phyloP scores from a whole-genome alignment of 2,888 invertebrate species.

The Peribatodes rhomboidaria region DNA sequence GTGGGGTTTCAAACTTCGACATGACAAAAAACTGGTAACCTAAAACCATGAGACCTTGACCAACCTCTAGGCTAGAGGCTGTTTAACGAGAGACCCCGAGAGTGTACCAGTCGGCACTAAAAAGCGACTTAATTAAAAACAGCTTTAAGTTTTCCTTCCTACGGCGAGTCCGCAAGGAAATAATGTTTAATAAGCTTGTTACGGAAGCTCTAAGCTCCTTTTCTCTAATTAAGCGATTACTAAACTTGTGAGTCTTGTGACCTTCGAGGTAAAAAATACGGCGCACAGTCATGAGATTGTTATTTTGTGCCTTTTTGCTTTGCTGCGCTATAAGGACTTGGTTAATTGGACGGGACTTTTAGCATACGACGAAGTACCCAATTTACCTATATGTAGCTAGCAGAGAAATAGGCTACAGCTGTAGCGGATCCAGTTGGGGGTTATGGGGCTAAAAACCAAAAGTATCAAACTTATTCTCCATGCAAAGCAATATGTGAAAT shows the following conservation, averaged over 20 bases:
- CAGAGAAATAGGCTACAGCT: background rate
- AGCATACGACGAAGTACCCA: background rate
- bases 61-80: background rate
- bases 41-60: no score
- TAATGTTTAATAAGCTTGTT: conserved; percentile 39
- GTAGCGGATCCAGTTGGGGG: no score
- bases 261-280: conserved; percentile 33
- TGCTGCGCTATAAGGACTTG: background rate
- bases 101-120: background rate
- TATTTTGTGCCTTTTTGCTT: conserved; percentile 15
- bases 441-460: no score
- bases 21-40: no score
- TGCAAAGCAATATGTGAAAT: no score
- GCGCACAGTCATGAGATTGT: conserved; percentile 27
- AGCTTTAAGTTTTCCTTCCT: conserved; percentile 28
- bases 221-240: conserved; percentile 43
- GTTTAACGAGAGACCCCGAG: background rate
- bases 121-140: conserved; percentile 34
- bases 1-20: no score
- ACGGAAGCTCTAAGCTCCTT: conserved; percentile 33
- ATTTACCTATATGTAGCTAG: no score
- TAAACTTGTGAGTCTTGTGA: conserved; percentile 13
- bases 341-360: conserved; percentile 16
- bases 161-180: conserved; percentile 40
- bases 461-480: no score